Conservation (phyloP, 1,140 invertebrate species). For the Drosophila parvula region DNA sequence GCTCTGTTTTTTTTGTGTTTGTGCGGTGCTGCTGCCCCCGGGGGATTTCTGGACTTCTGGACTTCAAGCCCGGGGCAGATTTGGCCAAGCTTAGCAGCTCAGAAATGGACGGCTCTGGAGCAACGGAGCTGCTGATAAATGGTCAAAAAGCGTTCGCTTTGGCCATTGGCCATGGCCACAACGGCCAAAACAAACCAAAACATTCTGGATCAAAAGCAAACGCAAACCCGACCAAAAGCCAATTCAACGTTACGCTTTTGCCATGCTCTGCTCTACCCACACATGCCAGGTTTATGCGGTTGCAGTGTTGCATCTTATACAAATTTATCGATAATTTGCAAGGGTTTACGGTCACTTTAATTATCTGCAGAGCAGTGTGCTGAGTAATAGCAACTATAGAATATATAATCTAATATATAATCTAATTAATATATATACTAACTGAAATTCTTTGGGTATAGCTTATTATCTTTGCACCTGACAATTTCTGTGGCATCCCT, state of each 20-base stretch:
- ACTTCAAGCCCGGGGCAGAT: constrained; percentile 26
- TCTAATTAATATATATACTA: no score
- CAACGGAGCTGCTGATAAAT: constrained; percentile 57
- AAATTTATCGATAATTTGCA: neutral
- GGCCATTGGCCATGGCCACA: constrained; percentile 7
- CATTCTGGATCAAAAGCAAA: constrained; percentile 19
- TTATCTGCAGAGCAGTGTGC: neutral
- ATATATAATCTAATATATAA: no score
- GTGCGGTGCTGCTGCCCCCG: neutral
- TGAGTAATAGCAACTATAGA: neutral
- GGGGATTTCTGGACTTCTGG: constrained; percentile 15
- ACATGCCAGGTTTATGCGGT: constrained; percentile 7
- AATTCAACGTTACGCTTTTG: constrained; percentile 45
- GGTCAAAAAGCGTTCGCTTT: constrained; percentile 37
- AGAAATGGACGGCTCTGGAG: constrained; percentile 7
- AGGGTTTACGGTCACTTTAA: neutral
- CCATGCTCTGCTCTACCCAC: constrained; percentile 7
- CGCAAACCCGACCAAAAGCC: constrained; percentile 41
- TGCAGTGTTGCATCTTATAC: neutral
- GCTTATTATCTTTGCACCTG: no score
- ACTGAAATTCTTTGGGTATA: no score
- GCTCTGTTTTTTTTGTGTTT: neutral
- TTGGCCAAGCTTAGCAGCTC: constrained; percentile 30
- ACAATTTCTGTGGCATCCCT: no score
- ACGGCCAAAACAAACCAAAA: constrained; percentile 28